Conservation (phyloP, 2,888 invertebrate species). For the Trissolcus brochymenae region DNA sequence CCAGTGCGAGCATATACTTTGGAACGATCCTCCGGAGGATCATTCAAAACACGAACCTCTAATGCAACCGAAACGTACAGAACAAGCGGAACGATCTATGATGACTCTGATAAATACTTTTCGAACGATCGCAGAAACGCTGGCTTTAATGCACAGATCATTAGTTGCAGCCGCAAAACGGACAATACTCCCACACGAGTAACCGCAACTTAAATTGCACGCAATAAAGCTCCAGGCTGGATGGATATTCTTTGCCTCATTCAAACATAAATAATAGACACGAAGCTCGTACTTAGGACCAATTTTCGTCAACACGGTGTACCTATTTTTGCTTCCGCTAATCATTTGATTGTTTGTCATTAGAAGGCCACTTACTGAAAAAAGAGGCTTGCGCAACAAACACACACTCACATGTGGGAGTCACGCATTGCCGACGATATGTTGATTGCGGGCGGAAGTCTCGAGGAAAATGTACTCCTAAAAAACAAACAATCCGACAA, state of each 20-base stretch:
- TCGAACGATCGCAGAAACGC: constrained; percentile 29
- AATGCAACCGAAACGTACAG: not conserved
- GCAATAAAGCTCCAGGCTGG: constrained; percentile 34
- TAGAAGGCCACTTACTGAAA: constrained; percentile 29
- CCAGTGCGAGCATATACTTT: not conserved
- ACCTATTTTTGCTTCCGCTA: constrained; percentile 11
- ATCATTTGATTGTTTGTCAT: constrained; percentile 42
- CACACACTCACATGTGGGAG: constrained; percentile 25
- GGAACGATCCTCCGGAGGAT: not conserved
- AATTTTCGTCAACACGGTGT: constrained; percentile 43
- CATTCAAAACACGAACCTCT: too few relatives aligned
- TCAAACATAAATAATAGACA: constrained; percentile 41
- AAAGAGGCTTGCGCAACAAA: constrained; percentile 31
- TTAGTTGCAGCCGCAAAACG: constrained; percentile 23
- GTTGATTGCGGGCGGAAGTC: constrained; percentile 18
- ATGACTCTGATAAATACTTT: constrained; percentile 19
- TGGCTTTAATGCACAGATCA: constrained; percentile 19
- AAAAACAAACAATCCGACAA: not conserved
- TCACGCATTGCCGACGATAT: constrained; percentile 18
- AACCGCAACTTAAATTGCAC: constrained; percentile 37
- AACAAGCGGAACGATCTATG: constrained; percentile 9
- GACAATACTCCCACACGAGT: constrained; percentile 32
- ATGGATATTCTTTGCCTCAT: constrained; percentile 24
- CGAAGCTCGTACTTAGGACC: constrained; percentile 37
- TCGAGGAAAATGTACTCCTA: not conserved